phyloP scores from a whole-genome alignment of 2,888 invertebrate genomes.

The Coenonympha glycerion region DNA sequence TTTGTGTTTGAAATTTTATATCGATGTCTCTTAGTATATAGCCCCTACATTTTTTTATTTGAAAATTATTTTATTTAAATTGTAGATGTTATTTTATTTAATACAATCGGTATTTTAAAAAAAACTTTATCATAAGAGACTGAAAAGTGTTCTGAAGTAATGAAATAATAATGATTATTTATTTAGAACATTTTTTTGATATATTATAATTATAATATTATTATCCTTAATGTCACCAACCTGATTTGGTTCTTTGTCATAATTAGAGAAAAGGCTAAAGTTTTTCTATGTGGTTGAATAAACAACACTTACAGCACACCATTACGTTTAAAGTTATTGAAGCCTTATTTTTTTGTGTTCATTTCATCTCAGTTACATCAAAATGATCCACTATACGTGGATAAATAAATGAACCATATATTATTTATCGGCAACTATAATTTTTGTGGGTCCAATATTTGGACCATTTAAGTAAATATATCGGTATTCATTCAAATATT shows the following conservation, averaged over 20 bases:
- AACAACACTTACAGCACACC: no score
- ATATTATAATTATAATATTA: conserved; percentile 11
- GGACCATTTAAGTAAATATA: conserved; percentile 18
- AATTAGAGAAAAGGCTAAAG: no score
- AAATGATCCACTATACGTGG: not conserved
- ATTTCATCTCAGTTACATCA: not conserved
- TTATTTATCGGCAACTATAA: conserved; percentile 4
- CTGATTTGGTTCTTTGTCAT: no score
- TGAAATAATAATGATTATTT: conserved; percentile 36
- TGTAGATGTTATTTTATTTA: conserved; percentile 25
- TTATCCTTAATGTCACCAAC: no score
- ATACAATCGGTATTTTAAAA: conserved; percentile 41
- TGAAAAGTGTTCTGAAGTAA: conserved; percentile 70
- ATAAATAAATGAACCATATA: not conserved
- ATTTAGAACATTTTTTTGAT: conserved; percentile 10
- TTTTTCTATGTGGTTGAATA: no score
- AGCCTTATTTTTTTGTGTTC: no score
- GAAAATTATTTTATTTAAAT: not conserved
- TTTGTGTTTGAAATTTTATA: not conserved
- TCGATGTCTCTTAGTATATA: not conserved
- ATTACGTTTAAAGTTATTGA: no score
- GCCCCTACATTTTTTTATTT: not conserved
- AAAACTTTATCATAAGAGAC: conserved; percentile 70
- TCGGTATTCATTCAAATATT: not conserved
- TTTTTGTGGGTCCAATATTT: conserved; percentile 25